Conservation (phyloP, 2,888 invertebrate species). For the Tribolium freemani region DNA sequence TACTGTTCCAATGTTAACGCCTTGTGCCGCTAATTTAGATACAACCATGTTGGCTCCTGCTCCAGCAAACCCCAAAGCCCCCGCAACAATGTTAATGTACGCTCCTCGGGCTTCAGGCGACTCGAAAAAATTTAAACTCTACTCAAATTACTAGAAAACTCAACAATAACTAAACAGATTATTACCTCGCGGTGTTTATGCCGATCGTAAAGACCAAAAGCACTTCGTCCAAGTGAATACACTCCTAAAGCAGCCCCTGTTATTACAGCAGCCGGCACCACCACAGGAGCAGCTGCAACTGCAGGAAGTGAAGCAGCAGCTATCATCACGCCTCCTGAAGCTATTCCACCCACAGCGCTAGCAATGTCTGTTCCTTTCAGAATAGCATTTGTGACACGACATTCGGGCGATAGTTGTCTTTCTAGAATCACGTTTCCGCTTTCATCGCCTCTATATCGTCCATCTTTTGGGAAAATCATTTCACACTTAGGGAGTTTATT, state of each 20-base stretch:
- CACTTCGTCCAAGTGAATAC: constrained; percentile 71
- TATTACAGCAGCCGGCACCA: constrained; percentile 65
- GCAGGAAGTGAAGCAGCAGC: constrained; percentile 68
- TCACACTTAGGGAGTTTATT: constrained; percentile 72
- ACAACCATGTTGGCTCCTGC: constrained; percentile 70
- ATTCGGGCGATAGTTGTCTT: constrained; percentile 59
- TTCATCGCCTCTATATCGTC: constrained; percentile 61
- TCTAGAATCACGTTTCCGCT: constrained; percentile 56
- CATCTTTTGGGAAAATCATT: constrained; percentile 71
- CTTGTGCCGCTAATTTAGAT: constrained; percentile 68
- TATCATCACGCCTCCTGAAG: constrained; percentile 65
- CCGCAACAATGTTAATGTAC: constrained; percentile 73
- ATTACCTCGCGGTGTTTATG: constrained; percentile 70
- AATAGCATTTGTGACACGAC: constrained; percentile 53
- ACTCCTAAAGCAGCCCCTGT: constrained; percentile 62
- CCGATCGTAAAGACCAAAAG: constrained; percentile 69
- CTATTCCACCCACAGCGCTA: constrained; percentile 58
- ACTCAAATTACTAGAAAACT: neutral
- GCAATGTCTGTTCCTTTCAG: constrained; percentile 57
- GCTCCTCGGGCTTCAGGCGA: constrained; percentile 73
- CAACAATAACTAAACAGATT: neutral
- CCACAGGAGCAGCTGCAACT: constrained; percentile 68
- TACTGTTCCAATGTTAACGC: constrained; percentile 36
- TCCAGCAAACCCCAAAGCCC: constrained; percentile 71
- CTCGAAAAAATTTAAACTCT: constrained; percentile 57